A percentile compares a stretch with the other conserved stretches of the same genome.
phyloP scores from a whole-genome alignment of 2,113 vertebrate species.

The Pedionomus torquatus region DNA sequence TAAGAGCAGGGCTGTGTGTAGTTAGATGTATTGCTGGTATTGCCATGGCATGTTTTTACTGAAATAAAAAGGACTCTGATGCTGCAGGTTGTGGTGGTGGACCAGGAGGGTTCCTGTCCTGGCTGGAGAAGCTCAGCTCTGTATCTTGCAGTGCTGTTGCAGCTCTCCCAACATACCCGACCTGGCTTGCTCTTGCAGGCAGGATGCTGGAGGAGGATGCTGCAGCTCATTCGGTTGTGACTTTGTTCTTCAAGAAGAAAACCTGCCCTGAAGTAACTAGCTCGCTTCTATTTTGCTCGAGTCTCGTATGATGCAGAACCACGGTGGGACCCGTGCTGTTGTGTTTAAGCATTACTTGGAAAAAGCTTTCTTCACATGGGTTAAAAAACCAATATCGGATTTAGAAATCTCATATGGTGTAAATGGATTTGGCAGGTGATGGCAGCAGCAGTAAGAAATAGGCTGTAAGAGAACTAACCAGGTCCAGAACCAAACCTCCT shows the following conservation, averaged over 20 bases:
- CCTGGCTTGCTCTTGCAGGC: neutral
- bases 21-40: neutral
- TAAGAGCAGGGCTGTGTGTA: neutral
- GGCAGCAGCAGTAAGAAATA: neutral
- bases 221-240: neutral
- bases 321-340: rapidly evolving
- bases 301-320: neutral
- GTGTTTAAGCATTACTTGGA: neutral
- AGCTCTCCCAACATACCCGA: neutral
- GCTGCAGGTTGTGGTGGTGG: neutral
- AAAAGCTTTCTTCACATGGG: neutral
- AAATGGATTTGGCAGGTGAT: neutral
- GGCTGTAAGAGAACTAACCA: neutral
- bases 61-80: neutral
- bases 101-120: neutral
- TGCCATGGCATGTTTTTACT: neutral
- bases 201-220: neutral
- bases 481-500: neutral
- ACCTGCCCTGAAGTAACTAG: neutral
- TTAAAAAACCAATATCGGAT: neutral
- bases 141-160: neutral
- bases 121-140: neutral
- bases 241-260: neutral
- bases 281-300: neutral
- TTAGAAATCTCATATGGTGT: neutral